Evolutionary conservation across 1,140 invertebrate species (phyloP).

Genomic region (Drosophila novamexicana): DNA sequence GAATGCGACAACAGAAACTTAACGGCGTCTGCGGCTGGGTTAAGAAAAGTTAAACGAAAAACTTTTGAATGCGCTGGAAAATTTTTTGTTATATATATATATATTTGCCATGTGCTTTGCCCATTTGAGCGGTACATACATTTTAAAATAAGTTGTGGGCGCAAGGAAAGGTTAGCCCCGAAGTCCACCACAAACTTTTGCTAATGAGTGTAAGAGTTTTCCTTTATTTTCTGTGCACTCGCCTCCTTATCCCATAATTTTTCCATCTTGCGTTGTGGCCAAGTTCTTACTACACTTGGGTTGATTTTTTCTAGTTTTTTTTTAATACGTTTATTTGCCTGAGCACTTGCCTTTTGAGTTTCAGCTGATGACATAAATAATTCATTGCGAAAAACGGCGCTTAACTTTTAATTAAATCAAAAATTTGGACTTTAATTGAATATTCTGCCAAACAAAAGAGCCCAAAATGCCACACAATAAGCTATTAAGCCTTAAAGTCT

Average conservation of each 20-base stretch:
- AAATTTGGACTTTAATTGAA: slow-evolving; percentile 73
- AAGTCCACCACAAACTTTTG: slow-evolving; percentile 48
- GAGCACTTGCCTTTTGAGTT: slow-evolving; percentile 19
- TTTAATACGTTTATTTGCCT: slow-evolving; percentile 38
- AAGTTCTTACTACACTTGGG: slow-evolving; percentile 48
- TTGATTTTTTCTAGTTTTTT: slow-evolving; percentile 26
- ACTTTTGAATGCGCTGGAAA: slow-evolving; percentile 60
- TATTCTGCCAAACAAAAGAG: slow-evolving; percentile 56
- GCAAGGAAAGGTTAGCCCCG: slow-evolving; percentile 52
- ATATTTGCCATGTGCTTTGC: slow-evolving; percentile 17
- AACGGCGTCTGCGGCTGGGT: not conserved
- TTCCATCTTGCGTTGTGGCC: slow-evolving; percentile 38
- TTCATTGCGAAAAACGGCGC: slow-evolving; percentile 52
- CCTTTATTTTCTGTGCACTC: slow-evolving; percentile 24
- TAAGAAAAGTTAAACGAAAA: slow-evolving; percentile 73
- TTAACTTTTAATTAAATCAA: slow-evolving; percentile 81
- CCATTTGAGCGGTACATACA: slow-evolving; percentile 26
- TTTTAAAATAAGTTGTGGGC: slow-evolving; percentile 26
- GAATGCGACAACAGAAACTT: slow-evolving; percentile 23
- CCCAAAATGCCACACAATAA: slow-evolving; percentile 46
- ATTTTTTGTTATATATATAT: not conserved
- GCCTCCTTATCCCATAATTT: not conserved
- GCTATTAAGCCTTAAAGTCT: slow-evolving; percentile 81
- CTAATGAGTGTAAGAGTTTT: slow-evolving; percentile 80
- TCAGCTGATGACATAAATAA: slow-evolving; percentile 65